A percentile compares a stretch with the other conserved stretches of the same genome.
Conservation (phyloP, 2,888 invertebrate species). For the Metacarcinus magister region DNA sequence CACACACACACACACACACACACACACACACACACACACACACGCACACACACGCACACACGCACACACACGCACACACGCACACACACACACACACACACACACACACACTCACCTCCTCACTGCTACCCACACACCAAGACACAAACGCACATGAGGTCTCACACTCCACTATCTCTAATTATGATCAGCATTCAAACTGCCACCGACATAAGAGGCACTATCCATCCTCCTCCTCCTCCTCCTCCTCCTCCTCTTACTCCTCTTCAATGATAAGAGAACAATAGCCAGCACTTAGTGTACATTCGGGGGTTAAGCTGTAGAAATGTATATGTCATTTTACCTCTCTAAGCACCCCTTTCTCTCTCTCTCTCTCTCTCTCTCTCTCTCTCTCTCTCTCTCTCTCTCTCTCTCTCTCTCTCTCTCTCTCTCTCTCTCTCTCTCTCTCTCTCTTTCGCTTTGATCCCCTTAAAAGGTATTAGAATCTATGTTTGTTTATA, state of each 20-base stretch:
- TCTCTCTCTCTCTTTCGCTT: no score
- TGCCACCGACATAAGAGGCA: no score
- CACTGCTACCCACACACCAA: no score
- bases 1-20: conserved; percentile 60
- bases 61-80: not conserved
- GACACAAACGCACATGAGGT: not conserved
- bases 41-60: not conserved
- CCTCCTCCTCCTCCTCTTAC: not conserved
- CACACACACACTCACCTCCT: not conserved
- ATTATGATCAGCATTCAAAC: not conserved
- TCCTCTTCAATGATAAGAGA: not conserved
- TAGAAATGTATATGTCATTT: not conserved
- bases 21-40: conserved; percentile 23
- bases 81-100: not conserved
- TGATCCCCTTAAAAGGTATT: not conserved
- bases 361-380: conserved; percentile 2
- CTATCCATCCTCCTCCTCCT: not conserved
- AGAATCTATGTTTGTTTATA: not conserved
- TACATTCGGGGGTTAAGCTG: not conserved
- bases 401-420: conserved; percentile 2
- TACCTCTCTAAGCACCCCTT: not conserved
- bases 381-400: conserved; percentile 2
- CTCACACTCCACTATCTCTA: not conserved
- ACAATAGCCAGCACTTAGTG: not conserved
- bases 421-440: no score